Evolutionary conservation across 2,888 invertebrate genomes (phyloP), one percentile per base, ranked within the genome.

Genomic region (Nomada fabriciana): DNA sequence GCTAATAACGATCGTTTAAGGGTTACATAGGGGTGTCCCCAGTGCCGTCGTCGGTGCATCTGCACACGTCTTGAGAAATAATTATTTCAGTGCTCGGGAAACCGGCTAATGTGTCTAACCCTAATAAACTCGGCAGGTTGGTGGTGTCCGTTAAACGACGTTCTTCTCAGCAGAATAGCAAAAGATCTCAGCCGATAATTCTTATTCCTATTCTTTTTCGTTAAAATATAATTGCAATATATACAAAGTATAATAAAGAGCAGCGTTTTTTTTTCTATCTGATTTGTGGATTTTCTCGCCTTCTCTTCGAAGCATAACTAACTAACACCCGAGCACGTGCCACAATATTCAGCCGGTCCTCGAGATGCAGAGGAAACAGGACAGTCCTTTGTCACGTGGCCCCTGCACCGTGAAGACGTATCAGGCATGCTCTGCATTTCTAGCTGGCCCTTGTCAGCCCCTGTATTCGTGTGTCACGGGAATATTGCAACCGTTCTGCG

Each of bases 381-480:
- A 29, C 53, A 67, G 76, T 68, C 86, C 88, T 88, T 88, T 88
- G 86, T 88, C 88, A 88, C 78, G 52, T 77, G 81, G 72, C 29
- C 71, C 67, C 75, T 74, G 77, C 83, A 88, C 86, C 88, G 88
- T 88, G 88, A 88, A 88, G 88, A 86, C 82, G 86, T 80, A 85
- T 83, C 83, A 76, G 82, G 80, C 88, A 83, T 86, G 80, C 86
- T 73, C 78, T 80, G 88, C 88, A 88, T 88, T 87, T 87, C 88
- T 82, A 80, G 64, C 69, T 47, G 75, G 60, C 73, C 71, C 76
- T 80, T 86, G 88, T 83, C 78, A 87, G 10, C 65, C 61, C 71
- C 74, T 57, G 77, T 64, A 83, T 79, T 87, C 83, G 71, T 85
- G 81, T 81, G 68, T 64, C 76, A 77, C 20, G 61, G 68, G 80